Conservation (phyloP, 2,113 vertebrate species). For the Brachyhypopomus occidentalis region DNA sequence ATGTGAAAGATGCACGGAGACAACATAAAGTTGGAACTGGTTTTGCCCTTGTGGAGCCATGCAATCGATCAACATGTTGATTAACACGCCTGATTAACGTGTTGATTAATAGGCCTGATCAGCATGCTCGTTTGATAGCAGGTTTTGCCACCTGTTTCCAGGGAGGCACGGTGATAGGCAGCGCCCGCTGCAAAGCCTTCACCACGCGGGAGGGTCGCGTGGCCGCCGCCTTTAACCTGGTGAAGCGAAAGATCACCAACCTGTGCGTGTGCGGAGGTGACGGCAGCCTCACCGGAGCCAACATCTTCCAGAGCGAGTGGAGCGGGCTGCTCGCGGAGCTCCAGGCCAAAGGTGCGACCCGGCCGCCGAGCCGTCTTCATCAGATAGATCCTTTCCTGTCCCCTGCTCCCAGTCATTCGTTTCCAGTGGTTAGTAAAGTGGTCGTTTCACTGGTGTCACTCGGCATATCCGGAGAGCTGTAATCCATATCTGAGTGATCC, state of each 20-base stretch:
- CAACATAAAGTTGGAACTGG: background rate
- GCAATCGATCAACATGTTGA: background rate
- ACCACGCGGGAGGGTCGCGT: slow-evolving; percentile 82
- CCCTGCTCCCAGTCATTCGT: too few relatives aligned
- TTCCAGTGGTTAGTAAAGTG: too few relatives aligned
- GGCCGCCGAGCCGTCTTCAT: too few relatives aligned
- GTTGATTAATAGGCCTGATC: background rate
- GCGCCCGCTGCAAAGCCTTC: slow-evolving; percentile 90
- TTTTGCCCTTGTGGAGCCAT: background rate
- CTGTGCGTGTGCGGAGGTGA: slow-evolving; percentile 93
- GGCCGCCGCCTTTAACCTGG: slow-evolving; percentile 84
- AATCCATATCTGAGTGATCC: too few relatives aligned
- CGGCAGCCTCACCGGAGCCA: slow-evolving; percentile 91
- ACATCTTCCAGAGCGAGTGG: slow-evolving; percentile 93
- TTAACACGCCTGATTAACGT: background rate
- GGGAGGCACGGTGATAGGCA: slow-evolving; percentile 92
- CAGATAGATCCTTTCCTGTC: too few relatives aligned
- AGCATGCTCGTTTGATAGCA: background rate
- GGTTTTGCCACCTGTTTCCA: slow-evolving; percentile 55
- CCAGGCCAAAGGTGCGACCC: slow-evolving; percentile 75
- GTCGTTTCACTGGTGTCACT: too few relatives aligned
- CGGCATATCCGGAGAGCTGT: too few relatives aligned
- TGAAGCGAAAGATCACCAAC: slow-evolving; percentile 90
- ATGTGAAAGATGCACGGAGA: background rate
- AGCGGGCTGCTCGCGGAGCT: slow-evolving; percentile 83